Evolutionary conservation across 2,113 vertebrate genomes (phyloP).

Genomic region (Corythoichthys intestinalis): DNA sequence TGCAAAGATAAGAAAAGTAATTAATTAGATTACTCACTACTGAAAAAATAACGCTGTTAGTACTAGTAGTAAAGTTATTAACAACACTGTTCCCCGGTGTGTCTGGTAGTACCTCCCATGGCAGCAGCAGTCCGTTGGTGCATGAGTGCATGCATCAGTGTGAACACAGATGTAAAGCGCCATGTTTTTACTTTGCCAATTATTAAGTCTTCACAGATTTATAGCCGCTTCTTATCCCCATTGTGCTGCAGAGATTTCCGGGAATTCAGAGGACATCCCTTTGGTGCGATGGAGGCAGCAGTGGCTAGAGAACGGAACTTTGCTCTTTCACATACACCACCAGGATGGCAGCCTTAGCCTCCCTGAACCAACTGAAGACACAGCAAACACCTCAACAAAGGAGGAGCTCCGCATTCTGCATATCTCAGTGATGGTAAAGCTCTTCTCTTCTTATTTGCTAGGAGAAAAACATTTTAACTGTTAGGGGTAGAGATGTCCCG

Average conservation of each 20-base stretch:
- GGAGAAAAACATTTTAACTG: neutral
- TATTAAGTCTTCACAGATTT: neutral
- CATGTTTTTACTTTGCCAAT: no score
- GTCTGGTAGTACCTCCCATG: no score
- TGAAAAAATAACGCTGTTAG: no score
- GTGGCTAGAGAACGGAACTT: slow-evolving; percentile 95
- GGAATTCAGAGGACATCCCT: slow-evolving; percentile 94
- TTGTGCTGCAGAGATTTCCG: slow-evolving; percentile 84
- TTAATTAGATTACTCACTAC: no score
- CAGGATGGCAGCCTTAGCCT: slow-evolving; percentile 86
- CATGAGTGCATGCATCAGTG: no score
- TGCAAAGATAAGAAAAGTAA: no score
- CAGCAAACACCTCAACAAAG: slow-evolving; percentile 83
- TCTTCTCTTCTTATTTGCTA: neutral
- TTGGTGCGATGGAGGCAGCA: slow-evolving; percentile 97
- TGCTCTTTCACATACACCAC: slow-evolving; percentile 98
- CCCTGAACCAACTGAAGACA: slow-evolving; percentile 85
- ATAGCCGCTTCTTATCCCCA: neutral
- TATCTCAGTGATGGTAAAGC: slow-evolving; percentile 94
- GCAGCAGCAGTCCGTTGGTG: no score
- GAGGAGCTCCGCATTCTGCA: slow-evolving; percentile 96
- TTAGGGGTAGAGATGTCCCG: no score
- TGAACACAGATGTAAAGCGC: no score
- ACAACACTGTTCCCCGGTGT: no score
- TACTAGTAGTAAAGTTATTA: no score